phyloP scores from a whole-genome alignment of 2,113 vertebrate genomes.

The Phocoena phocoena region DNA sequence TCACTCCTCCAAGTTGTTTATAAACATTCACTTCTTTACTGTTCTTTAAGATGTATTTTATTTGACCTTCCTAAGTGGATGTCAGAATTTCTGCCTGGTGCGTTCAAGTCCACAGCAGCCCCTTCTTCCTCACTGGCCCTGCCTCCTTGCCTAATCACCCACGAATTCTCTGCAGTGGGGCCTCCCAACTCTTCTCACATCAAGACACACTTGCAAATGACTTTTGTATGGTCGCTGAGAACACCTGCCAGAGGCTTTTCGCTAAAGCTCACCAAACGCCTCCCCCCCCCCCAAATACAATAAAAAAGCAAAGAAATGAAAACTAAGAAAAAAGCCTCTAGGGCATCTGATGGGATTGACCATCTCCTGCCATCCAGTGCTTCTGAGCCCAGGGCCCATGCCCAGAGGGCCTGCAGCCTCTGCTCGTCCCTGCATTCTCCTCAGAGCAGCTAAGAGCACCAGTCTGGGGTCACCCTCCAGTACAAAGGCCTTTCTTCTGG shows the following conservation, averaged over 20 bases:
- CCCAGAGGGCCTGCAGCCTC: background rate
- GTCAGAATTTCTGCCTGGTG: background rate
- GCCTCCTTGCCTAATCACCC: background rate
- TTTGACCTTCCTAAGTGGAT: background rate
- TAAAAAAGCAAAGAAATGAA: background rate
- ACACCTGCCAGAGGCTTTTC: no score
- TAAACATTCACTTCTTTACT: background rate
- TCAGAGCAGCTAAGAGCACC: no score
- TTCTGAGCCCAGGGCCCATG: background rate
- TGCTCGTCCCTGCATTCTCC: no score
- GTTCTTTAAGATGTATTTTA: background rate
- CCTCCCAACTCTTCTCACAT: rapidly evolving
- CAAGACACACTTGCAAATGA: background rate
- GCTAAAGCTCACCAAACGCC: rapidly evolving
- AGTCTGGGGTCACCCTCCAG: background rate
- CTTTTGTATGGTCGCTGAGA: background rate
- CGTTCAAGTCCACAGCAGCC: background rate
- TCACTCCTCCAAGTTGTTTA: background rate
- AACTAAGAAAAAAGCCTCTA: no score
- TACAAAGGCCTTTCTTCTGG: background rate
- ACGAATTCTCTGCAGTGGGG: rapidly evolving
- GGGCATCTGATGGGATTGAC: rapidly evolving
- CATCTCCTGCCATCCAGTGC: rapidly evolving
- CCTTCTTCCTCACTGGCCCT: rapidly evolving
- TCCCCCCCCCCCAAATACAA: background rate